Base-by-base conservation (phyloP, 2,797 vertebrate species). In the Sebastes trivittatus region DNA sequence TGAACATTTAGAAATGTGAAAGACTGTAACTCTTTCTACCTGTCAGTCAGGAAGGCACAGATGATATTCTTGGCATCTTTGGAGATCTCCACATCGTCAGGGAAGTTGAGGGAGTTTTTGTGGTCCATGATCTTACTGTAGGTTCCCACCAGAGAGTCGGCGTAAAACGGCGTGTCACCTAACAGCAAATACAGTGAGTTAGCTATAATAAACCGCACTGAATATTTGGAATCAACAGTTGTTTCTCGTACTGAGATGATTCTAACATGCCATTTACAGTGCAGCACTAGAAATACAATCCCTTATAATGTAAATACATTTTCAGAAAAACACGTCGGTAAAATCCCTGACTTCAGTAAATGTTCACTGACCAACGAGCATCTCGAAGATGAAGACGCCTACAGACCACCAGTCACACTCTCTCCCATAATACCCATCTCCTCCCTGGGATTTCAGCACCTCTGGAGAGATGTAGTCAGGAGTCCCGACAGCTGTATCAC, bases 81-180 rank as follows among this genome's bases (percentile, higher is more conserved):
- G 68, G 98, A 99, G 91, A 99, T 99, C 94, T 99, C 98, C 83
- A 99, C 97, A 32, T 99, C 98, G 90, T 99, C 98, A 0, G 98
- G 98, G 86, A 99, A 99, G 94, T 97, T 97, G 2, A 99, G 93
- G 8, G 98, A 98, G 93, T 99, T 99, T 93, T 99, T 99, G 89
- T 99, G 98, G 95, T 99, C 98, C 98, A 99, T 99, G 92, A 99
- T 99, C 95, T 99, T 99, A 95, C 98, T 99, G 67, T 99, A 99
- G 0, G 98, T 99, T 91, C 98, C 98, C 84, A 99, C 98, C 83
- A 99, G 93, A 0, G 98, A 99, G 94, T 99, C 98, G 1, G 98
- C 98, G 60, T 99, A 99, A 95, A 99, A 99, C 0, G 98, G 98
- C 22, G 98, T 99, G 91, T 99, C 98, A 0, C 98, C 98, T 99